phyloP scores from a whole-genome alignment of 2,888 invertebrate species.

The Candidula unifasciata region DNA sequence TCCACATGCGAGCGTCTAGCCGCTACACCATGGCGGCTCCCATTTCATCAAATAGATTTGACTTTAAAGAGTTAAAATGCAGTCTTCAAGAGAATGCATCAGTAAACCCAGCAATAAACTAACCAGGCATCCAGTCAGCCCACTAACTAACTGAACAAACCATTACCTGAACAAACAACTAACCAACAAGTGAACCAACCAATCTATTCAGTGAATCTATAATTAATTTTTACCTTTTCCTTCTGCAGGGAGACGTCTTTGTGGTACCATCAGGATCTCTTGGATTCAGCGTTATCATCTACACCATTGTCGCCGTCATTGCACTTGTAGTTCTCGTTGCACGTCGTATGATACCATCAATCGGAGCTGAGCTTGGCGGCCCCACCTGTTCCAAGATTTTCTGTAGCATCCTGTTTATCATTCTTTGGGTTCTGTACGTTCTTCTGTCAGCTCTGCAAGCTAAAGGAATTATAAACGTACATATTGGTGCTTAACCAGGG shows the following conservation, averaged over 20 bases:
- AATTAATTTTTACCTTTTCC: not conserved
- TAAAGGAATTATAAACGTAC: slow-evolving; percentile 27
- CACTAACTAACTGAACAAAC: no score
- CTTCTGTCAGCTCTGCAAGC: slow-evolving; percentile 73
- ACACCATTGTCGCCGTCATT: slow-evolving; percentile 79
- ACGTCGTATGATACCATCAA: slow-evolving; percentile 73
- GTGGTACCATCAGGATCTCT: slow-evolving; percentile 69
- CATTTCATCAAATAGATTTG: no score
- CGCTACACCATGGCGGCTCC: no score
- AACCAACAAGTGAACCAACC: no score
- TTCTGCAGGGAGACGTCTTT: slow-evolving; percentile 67
- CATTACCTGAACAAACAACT: no score
- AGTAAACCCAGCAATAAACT: no score
- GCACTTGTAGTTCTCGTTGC: slow-evolving; percentile 79
- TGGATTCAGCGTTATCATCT: slow-evolving; percentile 80
- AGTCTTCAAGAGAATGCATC: no score
- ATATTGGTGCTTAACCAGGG: slow-evolving; percentile 15
- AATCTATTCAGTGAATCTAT: not conserved
- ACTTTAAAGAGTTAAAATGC: no score
- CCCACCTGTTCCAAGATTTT: slow-evolving; percentile 76
- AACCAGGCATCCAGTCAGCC: no score
- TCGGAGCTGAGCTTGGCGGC: slow-evolving; percentile 80
- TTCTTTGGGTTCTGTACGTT: slow-evolving; percentile 80
- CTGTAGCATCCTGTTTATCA: slow-evolving; percentile 77
- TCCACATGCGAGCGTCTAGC: no score